Base-by-base conservation (phyloP, 2,797 vertebrate genomes). In the Pantherophis vulpinus region DNA sequence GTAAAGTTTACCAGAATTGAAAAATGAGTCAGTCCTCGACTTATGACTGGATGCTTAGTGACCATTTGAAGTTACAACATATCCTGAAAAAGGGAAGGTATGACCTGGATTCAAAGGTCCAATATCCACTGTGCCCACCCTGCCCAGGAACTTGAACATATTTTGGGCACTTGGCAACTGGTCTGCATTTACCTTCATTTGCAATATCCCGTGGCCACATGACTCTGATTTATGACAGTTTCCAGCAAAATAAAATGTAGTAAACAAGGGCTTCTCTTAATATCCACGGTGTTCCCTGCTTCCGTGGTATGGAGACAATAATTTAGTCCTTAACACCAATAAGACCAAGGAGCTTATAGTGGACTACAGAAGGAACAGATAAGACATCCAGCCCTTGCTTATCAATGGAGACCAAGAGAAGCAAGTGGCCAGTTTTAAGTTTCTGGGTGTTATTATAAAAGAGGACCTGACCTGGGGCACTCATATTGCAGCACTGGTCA, bases 61-160 rank as follows among this genome's bases (percentile, higher is more conserved):
- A 66, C 13, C 2, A 66, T 66, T 16, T 13, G 29, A n/a, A 66
- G 29, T 66, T 70, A 70, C 5, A 70, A 32, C n/a, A 63, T 12
- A 63, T 5, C 61, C 27, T n/a, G 11, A 13, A 63, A 70, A 32
- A 32, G 13, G n/a, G n/a, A 70, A 70, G 13, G 16, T 70, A 16
- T 0, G 13, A 32, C 29, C 63, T 70, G 32, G 13, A 32, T 32
- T 70, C 63, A 32, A 70, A 16, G 5, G n/a, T 70, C n/a, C 63
- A 70, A 16, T 32, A 5, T 16, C n/a, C n/a, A 14, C 5, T 2
- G 7, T 1, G 0, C 1, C n/a, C 63, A 14, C 20, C 27, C 2
- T 2, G n/a, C 25, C 14, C 63, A 6, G 6, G 63, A 32, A n/a
- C 29, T 70, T 70, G 5, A 70, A n/a, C 12, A 14, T 70, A 70